Evolutionary conservation across 2,113 vertebrate genomes (phyloP).

Genomic region (Serilophus lunatus): DNA sequence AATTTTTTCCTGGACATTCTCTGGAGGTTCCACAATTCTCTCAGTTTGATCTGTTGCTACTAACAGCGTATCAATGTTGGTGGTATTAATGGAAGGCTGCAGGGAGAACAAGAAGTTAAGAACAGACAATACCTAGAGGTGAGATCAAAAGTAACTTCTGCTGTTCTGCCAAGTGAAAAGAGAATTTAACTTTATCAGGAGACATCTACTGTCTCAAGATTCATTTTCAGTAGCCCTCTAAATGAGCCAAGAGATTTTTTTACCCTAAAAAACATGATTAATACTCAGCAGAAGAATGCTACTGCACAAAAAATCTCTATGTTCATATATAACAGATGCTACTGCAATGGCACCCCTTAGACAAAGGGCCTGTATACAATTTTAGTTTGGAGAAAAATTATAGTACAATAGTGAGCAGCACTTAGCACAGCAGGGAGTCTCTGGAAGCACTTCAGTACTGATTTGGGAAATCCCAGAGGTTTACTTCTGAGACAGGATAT

Average conservation of each 20-base stretch:
- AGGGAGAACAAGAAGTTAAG: not conserved
- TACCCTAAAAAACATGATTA: not conserved
- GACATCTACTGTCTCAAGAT: not conserved
- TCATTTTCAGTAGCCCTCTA: not conserved
- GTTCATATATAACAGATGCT: not conserved
- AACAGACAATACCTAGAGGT: not conserved
- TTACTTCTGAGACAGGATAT: not conserved
- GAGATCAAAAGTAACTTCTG: not conserved
- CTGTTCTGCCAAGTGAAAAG: not conserved
- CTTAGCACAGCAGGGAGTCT: not conserved
- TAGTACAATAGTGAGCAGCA: not conserved
- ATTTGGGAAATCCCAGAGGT: not conserved
- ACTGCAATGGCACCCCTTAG: not conserved
- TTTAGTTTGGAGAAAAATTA: not conserved
- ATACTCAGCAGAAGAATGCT: not conserved
- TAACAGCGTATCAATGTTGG: conserved; percentile 96
- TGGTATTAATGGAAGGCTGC: conserved; percentile 98
- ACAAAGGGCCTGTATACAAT: not conserved
- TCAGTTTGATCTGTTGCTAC: conserved; percentile 97
- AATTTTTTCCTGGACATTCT: conserved; percentile 98
- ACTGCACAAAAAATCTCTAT: not conserved
- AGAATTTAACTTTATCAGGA: not conserved
- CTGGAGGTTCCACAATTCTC: conserved; percentile 95
- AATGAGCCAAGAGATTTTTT: not conserved
- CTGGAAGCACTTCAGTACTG: not conserved